Conservation (phyloP, 2,888 invertebrate genomes). For the Paralinhomoeus sp. region DNA sequence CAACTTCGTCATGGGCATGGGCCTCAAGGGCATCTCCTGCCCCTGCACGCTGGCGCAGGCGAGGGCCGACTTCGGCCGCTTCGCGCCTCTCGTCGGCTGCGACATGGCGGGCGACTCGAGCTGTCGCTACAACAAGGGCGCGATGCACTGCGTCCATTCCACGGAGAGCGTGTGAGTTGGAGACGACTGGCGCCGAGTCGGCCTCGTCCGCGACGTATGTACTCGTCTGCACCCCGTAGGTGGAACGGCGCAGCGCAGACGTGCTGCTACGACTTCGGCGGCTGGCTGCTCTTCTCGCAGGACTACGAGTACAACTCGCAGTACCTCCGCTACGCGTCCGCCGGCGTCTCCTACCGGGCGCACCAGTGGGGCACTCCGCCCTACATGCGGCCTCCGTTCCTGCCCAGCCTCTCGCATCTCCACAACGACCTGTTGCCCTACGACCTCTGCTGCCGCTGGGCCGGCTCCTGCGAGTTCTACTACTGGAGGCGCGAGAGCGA, state of each 20-base stretch:
- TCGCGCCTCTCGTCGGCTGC: conserved; percentile 61
- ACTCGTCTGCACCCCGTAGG: too few relatives aligned
- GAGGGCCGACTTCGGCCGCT: conserved; percentile 66
- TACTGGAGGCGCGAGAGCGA: conserved; percentile 69
- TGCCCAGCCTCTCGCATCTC: conserved; percentile 81
- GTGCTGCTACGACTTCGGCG: conserved; percentile 80
- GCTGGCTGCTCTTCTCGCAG: conserved; percentile 67
- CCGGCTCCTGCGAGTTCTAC: conserved; percentile 78
- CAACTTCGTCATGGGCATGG: conserved; percentile 16
- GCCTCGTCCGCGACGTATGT: too few relatives aligned
- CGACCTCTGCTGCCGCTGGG: conserved; percentile 58
- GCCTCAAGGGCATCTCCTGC: conserved; percentile 32
- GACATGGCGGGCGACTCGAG: conserved; percentile 60
- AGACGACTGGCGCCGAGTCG: too few relatives aligned
- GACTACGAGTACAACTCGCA: conserved; percentile 47
- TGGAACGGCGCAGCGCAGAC: conserved; percentile 46
- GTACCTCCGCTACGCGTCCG: conserved; percentile 42
- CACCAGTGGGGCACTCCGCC: conserved; percentile 15
- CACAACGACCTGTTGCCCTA: conserved; percentile 68
- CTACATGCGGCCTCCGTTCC: conserved; percentile 25
- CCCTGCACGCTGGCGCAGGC: conserved; percentile 78
- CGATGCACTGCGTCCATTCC: conserved; percentile 68
- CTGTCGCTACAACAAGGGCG: conserved; percentile 62
- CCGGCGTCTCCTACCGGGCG: conserved; percentile 56
- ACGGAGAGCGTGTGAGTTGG: conserved; percentile 57